phyloP scores from a whole-genome alignment of 2,797 vertebrate genomes.

The Gallinago stenura region DNA sequence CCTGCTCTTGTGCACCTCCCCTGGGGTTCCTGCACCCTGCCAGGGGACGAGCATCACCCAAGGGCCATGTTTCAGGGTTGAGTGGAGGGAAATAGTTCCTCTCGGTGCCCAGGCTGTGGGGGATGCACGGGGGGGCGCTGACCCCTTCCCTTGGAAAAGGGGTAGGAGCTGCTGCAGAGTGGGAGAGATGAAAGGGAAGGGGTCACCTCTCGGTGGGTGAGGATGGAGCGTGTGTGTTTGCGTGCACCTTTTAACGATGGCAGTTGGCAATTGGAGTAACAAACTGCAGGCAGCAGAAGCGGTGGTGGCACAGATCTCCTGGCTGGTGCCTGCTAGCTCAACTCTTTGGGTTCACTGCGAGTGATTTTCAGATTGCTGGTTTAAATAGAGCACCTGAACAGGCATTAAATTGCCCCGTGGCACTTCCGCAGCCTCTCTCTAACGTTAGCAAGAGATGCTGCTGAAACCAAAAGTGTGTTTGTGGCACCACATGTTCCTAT shows the following conservation, averaged over 20 bases:
- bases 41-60: not conserved
- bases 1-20: not conserved
- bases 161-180: not conserved
- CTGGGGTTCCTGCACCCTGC: not conserved
- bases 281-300: not conserved
- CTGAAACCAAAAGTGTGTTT: constrained; percentile 40
- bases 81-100: not conserved
- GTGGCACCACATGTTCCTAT: constrained; percentile 59
- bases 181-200: not conserved
- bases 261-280: not conserved
- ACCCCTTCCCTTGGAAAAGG: not conserved
- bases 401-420: not conserved
- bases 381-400: not conserved
- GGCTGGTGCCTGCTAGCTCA: not conserved
- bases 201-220: not conserved
- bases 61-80: not conserved
- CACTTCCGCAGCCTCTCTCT: not conserved
- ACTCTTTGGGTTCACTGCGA: not conserved
- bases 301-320: not conserved
- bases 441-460: not conserved
- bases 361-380: not conserved
- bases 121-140: not conserved
- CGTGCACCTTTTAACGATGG: not conserved
- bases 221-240: not conserved
- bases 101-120: not conserved